Conservation (phyloP, 2,113 vertebrate genomes). For the Pelobates fuscus region DNA sequence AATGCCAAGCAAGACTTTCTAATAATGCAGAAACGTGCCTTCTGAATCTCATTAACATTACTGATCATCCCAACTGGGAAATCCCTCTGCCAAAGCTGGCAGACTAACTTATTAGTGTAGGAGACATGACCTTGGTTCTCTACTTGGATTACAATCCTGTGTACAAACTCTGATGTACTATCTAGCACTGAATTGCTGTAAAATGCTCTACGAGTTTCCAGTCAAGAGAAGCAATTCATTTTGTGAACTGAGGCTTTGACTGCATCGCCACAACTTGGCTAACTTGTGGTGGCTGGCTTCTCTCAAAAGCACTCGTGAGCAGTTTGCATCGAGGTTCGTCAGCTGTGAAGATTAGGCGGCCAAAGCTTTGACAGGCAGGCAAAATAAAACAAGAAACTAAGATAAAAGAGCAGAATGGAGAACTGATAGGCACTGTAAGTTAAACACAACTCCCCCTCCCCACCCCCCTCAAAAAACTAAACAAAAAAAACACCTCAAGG, state of each 20-base stretch:
- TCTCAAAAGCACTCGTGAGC: neutral
- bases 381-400: neutral
- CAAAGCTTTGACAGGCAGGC: neutral
- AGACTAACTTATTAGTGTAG: slow-evolving; percentile 5
- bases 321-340: neutral
- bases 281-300: neutral
- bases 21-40: neutral
- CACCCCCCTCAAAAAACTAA: neutral
- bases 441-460: too few species aligned
- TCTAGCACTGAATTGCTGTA: neutral
- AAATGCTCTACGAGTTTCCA: slow-evolving; percentile 1
- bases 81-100: neutral
- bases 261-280: neutral
- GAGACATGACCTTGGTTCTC: slow-evolving; percentile 11
- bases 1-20: neutral
- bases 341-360: slow-evolving; percentile 11
- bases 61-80: neutral
- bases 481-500: neutral
- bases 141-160: neutral
- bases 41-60: slow-evolving; percentile 13
- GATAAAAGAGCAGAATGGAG: neutral
- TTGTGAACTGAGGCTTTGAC: neutral
- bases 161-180: slow-evolving; percentile 9
- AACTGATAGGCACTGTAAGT: slow-evolving; percentile 25
- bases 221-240: slow-evolving; percentile 1